These are phyloP conservation scores for Oreochromis tanganicae DNA, from an alignment of 2,113 vertebrate genomes.

Conservation along the genomic window DNA sequence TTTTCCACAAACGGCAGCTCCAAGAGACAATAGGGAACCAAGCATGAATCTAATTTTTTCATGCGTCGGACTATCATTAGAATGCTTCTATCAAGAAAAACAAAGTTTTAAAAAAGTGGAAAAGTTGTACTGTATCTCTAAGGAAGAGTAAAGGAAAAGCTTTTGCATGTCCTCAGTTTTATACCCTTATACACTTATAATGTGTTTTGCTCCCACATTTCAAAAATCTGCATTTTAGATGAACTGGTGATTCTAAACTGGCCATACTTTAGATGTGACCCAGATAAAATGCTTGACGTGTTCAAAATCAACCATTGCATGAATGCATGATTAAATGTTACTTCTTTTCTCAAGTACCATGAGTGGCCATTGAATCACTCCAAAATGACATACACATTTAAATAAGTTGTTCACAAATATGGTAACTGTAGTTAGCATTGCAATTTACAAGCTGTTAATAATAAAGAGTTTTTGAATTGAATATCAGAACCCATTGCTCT, in stretches of 20 bases:
- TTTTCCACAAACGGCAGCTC: neutral
- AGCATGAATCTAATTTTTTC: neutral
- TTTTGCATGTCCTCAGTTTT: neutral
- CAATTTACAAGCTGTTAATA: neutral
- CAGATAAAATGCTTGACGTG: neutral
- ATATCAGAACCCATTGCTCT: neutral
- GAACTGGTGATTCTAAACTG: neutral
- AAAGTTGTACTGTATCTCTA: neutral
- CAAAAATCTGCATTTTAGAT: neutral
- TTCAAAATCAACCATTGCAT: neutral
- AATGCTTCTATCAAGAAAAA: neutral
- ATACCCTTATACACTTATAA: neutral
- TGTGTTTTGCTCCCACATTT: neutral
- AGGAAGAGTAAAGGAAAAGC: neutral
- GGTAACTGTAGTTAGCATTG: neutral
- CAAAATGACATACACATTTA: neutral
- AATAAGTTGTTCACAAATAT: neutral
- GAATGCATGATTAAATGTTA: neutral
- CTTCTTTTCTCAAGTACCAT: neutral
- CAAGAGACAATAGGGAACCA: neutral
- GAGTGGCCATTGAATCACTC: neutral
- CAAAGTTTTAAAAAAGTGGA: neutral
- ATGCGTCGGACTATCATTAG: neutral
- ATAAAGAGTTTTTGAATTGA: neutral
- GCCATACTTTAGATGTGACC: neutral